These are phyloP conservation scores for Echeneis naucrates DNA, from an alignment of 2,797 vertebrate genomes.

Conservation along the genomic window DNA sequence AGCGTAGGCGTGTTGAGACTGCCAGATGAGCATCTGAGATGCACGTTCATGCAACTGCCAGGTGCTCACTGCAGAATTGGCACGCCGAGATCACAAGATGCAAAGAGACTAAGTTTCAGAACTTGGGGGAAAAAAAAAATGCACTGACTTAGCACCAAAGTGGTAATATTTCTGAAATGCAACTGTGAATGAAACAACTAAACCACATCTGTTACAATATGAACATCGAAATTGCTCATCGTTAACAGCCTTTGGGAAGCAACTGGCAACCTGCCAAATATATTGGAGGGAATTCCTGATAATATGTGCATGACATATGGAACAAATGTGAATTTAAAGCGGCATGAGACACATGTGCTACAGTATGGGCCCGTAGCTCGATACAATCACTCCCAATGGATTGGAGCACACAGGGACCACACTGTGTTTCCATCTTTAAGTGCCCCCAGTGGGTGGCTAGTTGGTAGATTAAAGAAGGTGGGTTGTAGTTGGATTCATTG, in stretches of 20 bases:
- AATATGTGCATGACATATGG: slow-evolving; percentile 18
- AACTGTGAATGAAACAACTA: not conserved
- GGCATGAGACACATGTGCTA: slow-evolving; percentile 63
- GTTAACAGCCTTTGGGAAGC: not conserved
- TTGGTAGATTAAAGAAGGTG: slow-evolving; percentile 54
- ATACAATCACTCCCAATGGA: slow-evolving; percentile 23
- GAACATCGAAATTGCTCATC: not conserved
- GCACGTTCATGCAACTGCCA: slow-evolving; percentile 36
- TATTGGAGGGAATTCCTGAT: slow-evolving; percentile 3
- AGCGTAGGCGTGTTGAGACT: slow-evolving; percentile 49
- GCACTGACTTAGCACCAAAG: not conserved
- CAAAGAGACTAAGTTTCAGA: slow-evolving; percentile 4
- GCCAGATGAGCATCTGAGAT: slow-evolving; percentile 51
- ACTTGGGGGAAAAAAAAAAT: slow-evolving; percentile 12
- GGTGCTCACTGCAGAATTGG: slow-evolving; percentile 49
- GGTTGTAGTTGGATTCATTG: slow-evolving; percentile 55
- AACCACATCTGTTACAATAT: not conserved
- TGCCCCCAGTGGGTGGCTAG: slow-evolving; percentile 31
- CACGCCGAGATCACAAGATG: slow-evolving; percentile 34
- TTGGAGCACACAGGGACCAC: slow-evolving; percentile 34
- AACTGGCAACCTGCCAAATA: not conserved
- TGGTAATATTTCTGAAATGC: not conserved
- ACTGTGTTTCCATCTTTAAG: slow-evolving; percentile 46
- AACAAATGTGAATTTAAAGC: slow-evolving; percentile 48
- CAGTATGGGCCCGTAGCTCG: slow-evolving; percentile 27